A percentile compares a stretch with the other conserved stretches of the same genome.
phyloP scores from a whole-genome alignment of 2,113 vertebrate genomes.

The Rhinichthys klamathensis region DNA sequence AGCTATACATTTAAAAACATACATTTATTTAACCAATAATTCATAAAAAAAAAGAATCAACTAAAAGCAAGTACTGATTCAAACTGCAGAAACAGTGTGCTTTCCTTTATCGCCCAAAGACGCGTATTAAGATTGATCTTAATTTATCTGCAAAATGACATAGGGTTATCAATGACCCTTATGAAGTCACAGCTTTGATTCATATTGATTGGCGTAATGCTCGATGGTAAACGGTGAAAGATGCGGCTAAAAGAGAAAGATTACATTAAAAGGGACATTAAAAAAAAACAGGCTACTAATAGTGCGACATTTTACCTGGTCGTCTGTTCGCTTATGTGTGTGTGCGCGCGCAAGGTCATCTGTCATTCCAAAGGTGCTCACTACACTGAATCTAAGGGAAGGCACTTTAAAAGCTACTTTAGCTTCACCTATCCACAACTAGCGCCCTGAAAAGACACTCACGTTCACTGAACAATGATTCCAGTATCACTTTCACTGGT shows the following conservation, averaged over 20 bases:
- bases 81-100: neutral
- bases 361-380: conserved; percentile 54
- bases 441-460: conserved; percentile 62
- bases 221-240: neutral
- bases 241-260: neutral
- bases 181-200: neutral
- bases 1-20: neutral
- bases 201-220: neutral
- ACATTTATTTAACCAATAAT: no score
- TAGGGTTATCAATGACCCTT: neutral
- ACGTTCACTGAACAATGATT: conserved; percentile 77
- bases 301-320: neutral
- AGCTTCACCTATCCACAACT: conserved; percentile 75
- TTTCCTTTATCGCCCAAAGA: neutral
- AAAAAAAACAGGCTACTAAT: neutral
- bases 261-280: neutral
- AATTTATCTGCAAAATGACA: neutral
- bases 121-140: neutral
- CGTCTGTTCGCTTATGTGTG: neutral
- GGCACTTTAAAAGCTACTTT: conserved; percentile 76
- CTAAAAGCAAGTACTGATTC: neutral
- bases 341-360: conserved; percentile 46
- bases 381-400: conserved; percentile 50
- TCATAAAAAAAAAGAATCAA: no score
- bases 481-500: conserved; percentile 75